These are phyloP conservation scores for Meiosimyza decipiens DNA, from an alignment of 2,888 invertebrate genomes.

Conservation along the genomic window DNA sequence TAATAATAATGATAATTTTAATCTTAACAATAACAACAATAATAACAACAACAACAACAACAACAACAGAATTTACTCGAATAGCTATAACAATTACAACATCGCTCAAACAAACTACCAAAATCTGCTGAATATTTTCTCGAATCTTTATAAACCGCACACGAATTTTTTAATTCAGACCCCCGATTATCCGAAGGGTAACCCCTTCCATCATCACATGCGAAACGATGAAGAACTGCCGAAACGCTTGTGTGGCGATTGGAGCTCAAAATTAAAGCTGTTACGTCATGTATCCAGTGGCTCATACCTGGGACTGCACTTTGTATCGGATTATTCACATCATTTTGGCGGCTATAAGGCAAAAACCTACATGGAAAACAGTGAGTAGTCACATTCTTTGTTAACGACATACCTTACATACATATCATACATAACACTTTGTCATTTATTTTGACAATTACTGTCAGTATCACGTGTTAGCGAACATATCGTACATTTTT, in stretches of 20 bases:
- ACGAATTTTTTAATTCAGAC: conserved; percentile 58
- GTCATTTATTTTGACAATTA: no score
- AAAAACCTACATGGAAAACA: conserved; percentile 77
- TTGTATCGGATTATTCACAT: conserved; percentile 82
- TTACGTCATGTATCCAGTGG: conserved; percentile 74
- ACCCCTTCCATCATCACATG: conserved; percentile 47
- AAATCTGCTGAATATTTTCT: conserved; percentile 55
- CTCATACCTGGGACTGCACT: conserved; percentile 74
- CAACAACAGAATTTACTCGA: conserved; percentile 44
- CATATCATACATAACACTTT: no score
- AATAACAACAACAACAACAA: conserved; percentile 33
- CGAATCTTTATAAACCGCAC: conserved; percentile 55
- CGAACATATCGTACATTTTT: no score
- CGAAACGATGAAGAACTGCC: conserved; percentile 53
- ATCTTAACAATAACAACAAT: conserved; percentile 34
- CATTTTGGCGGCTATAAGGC: conserved; percentile 81
- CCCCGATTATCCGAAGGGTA: conserved; percentile 57
- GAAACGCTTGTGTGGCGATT: conserved; percentile 79
- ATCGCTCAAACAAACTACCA: conserved; percentile 56
- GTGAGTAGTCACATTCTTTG: conserved; percentile 68
- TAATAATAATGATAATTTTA: conserved; percentile 14
- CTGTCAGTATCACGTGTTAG: no score
- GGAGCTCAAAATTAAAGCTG: conserved; percentile 81
- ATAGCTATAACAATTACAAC: conserved; percentile 53
- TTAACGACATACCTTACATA: not conserved